A percentile compares a stretch with the other conserved stretches of the same genome.
These are phyloP conservation scores for Epicauta chinensis DNA, from an alignment of 1,140 invertebrate genomes.

Conservation along the genomic window DNA sequence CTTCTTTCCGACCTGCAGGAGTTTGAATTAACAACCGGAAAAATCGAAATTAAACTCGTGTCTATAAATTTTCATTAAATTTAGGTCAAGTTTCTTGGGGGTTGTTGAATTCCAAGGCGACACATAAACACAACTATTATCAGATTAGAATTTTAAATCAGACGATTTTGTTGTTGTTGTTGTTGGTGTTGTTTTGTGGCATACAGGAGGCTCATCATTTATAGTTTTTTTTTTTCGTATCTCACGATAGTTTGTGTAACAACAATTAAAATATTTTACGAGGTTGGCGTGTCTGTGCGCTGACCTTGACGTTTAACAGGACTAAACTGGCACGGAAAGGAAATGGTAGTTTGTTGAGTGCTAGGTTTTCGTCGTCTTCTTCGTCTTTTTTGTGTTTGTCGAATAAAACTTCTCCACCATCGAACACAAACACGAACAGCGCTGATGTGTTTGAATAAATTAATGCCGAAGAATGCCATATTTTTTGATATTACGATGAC, in stretches of 20 bases:
- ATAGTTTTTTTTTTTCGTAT: conserved; percentile 1
- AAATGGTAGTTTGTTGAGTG: neutral
- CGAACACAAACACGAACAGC: conserved; percentile 10
- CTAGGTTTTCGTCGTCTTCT: too few species aligned
- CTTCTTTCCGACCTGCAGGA: too few species aligned
- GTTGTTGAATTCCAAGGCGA: neutral
- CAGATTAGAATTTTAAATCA: conserved; percentile 1
- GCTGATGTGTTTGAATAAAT: conserved; percentile 13
- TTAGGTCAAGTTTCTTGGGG: neutral
- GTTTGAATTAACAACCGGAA: too few species aligned
- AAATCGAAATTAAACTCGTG: neutral
- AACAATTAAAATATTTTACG: conserved; percentile 22
- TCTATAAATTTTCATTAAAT: neutral
- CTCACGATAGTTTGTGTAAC: conserved; percentile 13
- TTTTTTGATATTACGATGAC: conserved; percentile 9
- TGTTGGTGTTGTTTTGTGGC: neutral
- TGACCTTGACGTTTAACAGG: conserved; percentile 16
- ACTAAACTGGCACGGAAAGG: conserved; percentile 2
- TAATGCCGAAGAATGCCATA: neutral
- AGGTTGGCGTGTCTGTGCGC: conserved; percentile 15
- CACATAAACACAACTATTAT: conserved; percentile 2
- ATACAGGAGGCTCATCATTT: conserved; percentile 19
- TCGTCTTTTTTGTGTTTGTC: too few species aligned
- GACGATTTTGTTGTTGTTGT: too few species aligned
- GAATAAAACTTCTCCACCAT: too few species aligned